phyloP scores from a whole-genome alignment of 2,113 vertebrate species.

The Channa maculata region DNA sequence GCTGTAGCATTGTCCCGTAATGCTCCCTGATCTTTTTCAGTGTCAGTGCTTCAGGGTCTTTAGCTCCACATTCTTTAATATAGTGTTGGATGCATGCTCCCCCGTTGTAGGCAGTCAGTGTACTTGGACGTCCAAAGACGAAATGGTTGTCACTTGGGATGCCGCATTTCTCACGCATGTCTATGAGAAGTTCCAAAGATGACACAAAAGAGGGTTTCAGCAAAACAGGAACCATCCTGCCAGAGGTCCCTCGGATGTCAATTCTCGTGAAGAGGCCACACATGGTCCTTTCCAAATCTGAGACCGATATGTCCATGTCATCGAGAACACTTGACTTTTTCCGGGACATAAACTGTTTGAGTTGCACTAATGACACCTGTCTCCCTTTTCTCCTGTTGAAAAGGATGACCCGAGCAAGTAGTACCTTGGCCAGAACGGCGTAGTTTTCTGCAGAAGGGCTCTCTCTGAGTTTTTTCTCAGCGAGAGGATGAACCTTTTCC shows the following conservation, averaged over 20 bases:
- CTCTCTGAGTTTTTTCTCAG: conserved; percentile 56
- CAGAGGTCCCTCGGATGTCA: conserved; percentile 47
- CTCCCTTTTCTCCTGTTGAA: conserved; percentile 57
- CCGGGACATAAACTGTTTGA: conserved; percentile 35
- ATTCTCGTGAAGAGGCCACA: conserved; percentile 56
- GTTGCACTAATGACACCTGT: conserved; percentile 21
- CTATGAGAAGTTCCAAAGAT: conserved; percentile 48
- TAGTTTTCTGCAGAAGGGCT: conserved; percentile 46
- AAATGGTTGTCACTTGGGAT: conserved; percentile 52
- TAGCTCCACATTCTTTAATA: conserved; percentile 43
- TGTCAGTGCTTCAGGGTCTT: conserved; percentile 35
- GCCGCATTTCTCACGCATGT: conserved; percentile 38
- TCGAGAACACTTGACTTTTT: background rate
- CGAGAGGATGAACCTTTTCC: conserved; percentile 35
- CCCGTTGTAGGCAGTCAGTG: conserved; percentile 29
- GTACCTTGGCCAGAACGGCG: conserved; percentile 18
- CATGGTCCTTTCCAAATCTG: conserved; percentile 58
- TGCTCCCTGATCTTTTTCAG: conserved; percentile 40
- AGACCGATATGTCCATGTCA: conserved; percentile 22
- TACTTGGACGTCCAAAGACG: conserved; percentile 47
- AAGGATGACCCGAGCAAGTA: conserved; percentile 40
- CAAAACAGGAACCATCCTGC: conserved; percentile 59
- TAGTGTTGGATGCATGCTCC: conserved; percentile 25
- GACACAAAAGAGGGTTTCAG: conserved; percentile 56
- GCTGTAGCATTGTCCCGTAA: conserved; percentile 49